Base-by-base conservation (phyloP, 2,888 invertebrate species). In the Drosophila kambysellisi region DNA sequence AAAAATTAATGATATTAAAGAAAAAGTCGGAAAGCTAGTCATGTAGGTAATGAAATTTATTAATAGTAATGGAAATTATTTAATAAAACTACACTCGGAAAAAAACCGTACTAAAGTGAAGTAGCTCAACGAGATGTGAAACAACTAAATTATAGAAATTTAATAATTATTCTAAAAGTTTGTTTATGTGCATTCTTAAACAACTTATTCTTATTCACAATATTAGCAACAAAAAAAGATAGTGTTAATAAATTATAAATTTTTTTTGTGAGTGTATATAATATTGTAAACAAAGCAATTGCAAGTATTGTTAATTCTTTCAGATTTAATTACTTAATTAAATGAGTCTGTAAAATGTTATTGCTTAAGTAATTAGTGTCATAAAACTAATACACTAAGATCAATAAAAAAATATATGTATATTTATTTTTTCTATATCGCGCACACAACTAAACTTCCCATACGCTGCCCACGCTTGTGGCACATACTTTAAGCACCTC, bases 401-500 rank as follows among this genome's bases (percentile, higher is more conserved):
- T 33, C 33, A 25, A 54, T 29, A 56, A n/a, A 56, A n/a, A 39
- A 29, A 39, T n/a, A 7, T n/a, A 20, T 37, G 12, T n/a, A n/a
- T 54, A 32, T n/a, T 41, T 15, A 41, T 9, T 32, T 15, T 9
- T 15, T 30, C 30, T 12, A 32, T 43, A 43, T 35, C 20, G 30
- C 41, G n/a, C 54, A 29, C 29, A 25, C n/a, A 57, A 30, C 30
- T 57, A 32, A 20, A 32, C 3, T 32, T 12, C 37, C 12, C 33
- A 33, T 4, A 41, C n/a, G 20, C 46, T 58, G 52, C 25, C 9
- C 35, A 50, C 29, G 37, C 17, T 30, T 56, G 56, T 29, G 29
- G 54, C 37, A 39, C 30, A n/a, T 7, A 39, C 37, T 64, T 54
- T n/a, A 50, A 63, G 56, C 41, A 33, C 58, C n/a, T 51, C 46